Evolutionary conservation across 2,888 invertebrate genomes (phyloP).

Genomic region (Thereva nobilitata): DNA sequence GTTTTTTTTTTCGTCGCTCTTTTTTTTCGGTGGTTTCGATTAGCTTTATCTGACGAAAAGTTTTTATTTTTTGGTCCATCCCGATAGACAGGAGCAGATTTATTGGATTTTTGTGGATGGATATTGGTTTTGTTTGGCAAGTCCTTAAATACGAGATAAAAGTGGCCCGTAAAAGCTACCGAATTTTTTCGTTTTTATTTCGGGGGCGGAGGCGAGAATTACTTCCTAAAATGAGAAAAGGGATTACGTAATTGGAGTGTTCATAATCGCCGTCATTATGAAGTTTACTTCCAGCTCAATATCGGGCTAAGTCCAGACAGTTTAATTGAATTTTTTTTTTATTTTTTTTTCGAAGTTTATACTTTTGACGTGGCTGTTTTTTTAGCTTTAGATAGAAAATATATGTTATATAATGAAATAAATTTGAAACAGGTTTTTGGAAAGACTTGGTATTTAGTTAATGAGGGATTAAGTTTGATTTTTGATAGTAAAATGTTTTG

Average conservation of each 20-base stretch:
- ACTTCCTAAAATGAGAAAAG: conserved; percentile 11
- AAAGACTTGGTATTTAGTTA: too few species aligned
- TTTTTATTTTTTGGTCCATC: conserved; percentile 24
- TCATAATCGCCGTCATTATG: conserved; percentile 38
- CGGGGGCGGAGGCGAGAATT: conserved; percentile 1
- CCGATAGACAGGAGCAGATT: conserved; percentile 19
- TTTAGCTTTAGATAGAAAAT: not conserved
- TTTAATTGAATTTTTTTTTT: conserved; percentile 37
- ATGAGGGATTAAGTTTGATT: too few species aligned
- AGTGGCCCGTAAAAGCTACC: conserved; percentile 10
- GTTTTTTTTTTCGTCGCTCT: too few species aligned
- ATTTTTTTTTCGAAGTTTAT: conserved; percentile 12
- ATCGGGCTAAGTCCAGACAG: conserved; percentile 20
- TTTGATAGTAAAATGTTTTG: too few species aligned
- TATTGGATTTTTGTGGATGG: conserved; percentile 40
- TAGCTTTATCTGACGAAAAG: conserved; percentile 32
- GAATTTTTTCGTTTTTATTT: conserved; percentile 1
- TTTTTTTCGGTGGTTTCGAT: conserved; percentile 19
- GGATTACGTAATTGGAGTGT: conserved; percentile 39
- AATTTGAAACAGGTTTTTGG: too few species aligned
- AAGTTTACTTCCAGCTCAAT: conserved; percentile 33
- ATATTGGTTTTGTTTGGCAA: conserved; percentile 41
- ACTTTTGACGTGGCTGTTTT: conserved; percentile 4
- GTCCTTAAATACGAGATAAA: conserved; percentile 39
- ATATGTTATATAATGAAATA: not conserved